A percentile compares a stretch with the other conserved stretches of the same genome.
Evolutionary conservation across 2,113 vertebrate genomes (phyloP).

Genomic region (Crotophaga sulcirostris): DNA sequence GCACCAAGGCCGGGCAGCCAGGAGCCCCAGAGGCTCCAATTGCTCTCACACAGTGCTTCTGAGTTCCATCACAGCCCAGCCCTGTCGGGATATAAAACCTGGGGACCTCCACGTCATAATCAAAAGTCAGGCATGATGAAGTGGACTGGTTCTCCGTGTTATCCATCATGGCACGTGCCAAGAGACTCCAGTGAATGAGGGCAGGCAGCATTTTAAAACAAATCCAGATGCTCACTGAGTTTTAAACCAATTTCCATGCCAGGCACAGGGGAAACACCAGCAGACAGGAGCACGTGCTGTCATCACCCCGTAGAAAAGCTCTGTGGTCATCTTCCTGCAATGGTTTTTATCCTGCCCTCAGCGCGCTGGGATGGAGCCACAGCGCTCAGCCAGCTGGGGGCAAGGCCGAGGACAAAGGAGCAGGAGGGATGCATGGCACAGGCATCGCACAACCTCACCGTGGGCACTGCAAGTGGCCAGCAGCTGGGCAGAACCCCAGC

Average conservation of each 20-base stretch:
- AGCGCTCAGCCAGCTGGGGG: accelerated
- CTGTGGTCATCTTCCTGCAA: neutral
- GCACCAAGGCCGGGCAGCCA: neutral
- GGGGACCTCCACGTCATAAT: neutral
- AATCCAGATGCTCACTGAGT: neutral
- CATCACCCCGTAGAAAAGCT: neutral
- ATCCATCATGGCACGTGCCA: neutral
- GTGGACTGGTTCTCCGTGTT: neutral
- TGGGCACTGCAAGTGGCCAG: accelerated
- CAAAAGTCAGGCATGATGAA: neutral
- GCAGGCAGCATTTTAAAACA: neutral
- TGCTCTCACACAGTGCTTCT: neutral
- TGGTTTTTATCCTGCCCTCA: neutral
- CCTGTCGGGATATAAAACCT: neutral
- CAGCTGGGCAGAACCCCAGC: neutral
- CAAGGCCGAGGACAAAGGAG: neutral
- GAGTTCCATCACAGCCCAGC: neutral
- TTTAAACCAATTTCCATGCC: neutral
- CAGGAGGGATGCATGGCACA: neutral
- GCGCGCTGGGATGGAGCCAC: neutral
- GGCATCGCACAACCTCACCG: accelerated
- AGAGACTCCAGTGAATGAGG: neutral
- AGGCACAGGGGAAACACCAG: neutral
- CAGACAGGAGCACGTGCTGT: neutral
- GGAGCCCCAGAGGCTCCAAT: accelerated